Conservation (phyloP, 2,113 vertebrate genomes). For the Conger conger region DNA sequence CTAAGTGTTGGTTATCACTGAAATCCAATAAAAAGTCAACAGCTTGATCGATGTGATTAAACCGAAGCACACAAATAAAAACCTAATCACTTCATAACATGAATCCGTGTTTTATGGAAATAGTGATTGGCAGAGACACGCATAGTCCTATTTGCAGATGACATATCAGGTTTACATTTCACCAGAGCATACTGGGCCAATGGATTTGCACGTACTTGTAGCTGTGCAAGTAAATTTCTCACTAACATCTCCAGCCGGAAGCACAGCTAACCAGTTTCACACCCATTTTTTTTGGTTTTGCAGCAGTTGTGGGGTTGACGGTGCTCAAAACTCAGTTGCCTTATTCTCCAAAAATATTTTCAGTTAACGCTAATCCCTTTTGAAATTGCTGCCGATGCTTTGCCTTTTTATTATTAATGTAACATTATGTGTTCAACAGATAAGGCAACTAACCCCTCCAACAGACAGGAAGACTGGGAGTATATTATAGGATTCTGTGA, state of each 20-base stretch:
- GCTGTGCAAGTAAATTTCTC: not conserved
- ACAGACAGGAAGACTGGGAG: slow-evolving; percentile 94
- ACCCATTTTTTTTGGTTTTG: not conserved
- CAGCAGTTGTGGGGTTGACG: not conserved
- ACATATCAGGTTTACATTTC: too few species aligned
- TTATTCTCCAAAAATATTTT: not conserved
- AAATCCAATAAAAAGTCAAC: not conserved
- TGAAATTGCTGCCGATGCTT: slow-evolving; percentile 13
- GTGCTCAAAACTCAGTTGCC: not conserved
- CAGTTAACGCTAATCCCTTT: not conserved
- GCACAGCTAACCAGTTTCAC: not conserved
- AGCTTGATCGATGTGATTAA: not conserved
- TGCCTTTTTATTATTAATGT: not conserved
- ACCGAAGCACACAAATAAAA: not conserved
- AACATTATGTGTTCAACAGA: slow-evolving; percentile 66
- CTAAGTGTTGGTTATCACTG: too few species aligned
- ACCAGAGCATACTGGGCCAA: too few species aligned
- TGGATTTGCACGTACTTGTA: too few species aligned
- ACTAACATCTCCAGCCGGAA: not conserved
- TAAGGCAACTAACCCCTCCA: slow-evolving; percentile 91
- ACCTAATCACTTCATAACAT: not conserved
- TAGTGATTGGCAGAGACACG: not conserved
- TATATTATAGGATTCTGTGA: slow-evolving; percentile 95
- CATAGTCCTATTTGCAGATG: too few species aligned
- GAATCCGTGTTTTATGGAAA: not conserved